These are phyloP conservation scores for Oryctolagus cuniculus DNA, from an alignment of 2,113 vertebrate genomes.

Conservation along the genomic window mOryCun1.1 NC_091433.1:7308501-7309000, in stretches of 20 bases:
- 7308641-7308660: background rate
- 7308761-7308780: background rate
- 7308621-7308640: background rate
- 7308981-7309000: background rate
- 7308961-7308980: background rate
- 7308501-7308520: background rate
- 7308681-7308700: background rate
- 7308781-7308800: background rate
- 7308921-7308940: background rate
- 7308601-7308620: background rate
- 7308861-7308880: fast-evolving
- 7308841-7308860: background rate
- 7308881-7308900: background rate
- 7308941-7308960: background rate
- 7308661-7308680: background rate
- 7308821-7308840: background rate
- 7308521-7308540: background rate
- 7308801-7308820: background rate
- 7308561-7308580: background rate
- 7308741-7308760: background rate
- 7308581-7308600: background rate
- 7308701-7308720: background rate
- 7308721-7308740: background rate
- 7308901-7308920: background rate
- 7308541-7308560: background rate